These are phyloP conservation scores for Pogonus chalceus DNA, from an alignment of 1,140 invertebrate species.

Conservation along the genomic window DNA sequence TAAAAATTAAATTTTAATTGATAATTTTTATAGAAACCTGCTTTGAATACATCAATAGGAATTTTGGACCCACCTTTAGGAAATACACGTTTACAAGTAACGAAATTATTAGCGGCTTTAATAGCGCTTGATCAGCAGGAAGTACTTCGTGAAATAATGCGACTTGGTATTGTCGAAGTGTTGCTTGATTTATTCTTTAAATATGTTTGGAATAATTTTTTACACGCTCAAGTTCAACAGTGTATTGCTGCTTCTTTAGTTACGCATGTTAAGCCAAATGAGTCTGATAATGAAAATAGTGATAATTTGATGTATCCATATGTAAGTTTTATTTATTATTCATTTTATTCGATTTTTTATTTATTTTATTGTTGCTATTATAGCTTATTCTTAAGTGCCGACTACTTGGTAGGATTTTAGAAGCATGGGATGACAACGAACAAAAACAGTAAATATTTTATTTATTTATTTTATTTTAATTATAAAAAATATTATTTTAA, in stretches of 20 bases:
- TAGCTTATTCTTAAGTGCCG: slow-evolving; percentile 43
- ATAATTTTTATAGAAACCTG: slow-evolving; percentile 37
- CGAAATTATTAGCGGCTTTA: slow-evolving; percentile 59
- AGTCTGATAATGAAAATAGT: slow-evolving; percentile 23
- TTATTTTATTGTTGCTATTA: slow-evolving; percentile 36
- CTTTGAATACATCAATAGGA: slow-evolving; percentile 54
- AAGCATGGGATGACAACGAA: slow-evolving; percentile 43
- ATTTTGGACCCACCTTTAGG: slow-evolving; percentile 62
- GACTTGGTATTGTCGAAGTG: slow-evolving; percentile 36
- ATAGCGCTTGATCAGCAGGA: slow-evolving; percentile 53
- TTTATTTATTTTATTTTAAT: slow-evolving; percentile 13
- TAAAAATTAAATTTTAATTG: background rate
- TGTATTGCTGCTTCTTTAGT: slow-evolving; percentile 58
- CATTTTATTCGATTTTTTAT: slow-evolving; percentile 2
- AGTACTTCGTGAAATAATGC: slow-evolving; percentile 39
- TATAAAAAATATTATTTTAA: slow-evolving; percentile 12
- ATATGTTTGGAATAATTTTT: slow-evolving; percentile 80
- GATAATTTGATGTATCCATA: slow-evolving; percentile 42
- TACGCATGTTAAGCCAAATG: slow-evolving; percentile 19
- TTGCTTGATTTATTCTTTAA: slow-evolving; percentile 74
- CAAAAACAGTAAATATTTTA: slow-evolving; percentile 37
- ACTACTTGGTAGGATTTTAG: slow-evolving; percentile 40
- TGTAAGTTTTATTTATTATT: slow-evolving; percentile 33
- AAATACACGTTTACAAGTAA: slow-evolving; percentile 62
- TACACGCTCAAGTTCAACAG: slow-evolving; percentile 74